phyloP scores from a whole-genome alignment of 1,140 invertebrate genomes.

The Protaetia brevitarsis region DNA sequence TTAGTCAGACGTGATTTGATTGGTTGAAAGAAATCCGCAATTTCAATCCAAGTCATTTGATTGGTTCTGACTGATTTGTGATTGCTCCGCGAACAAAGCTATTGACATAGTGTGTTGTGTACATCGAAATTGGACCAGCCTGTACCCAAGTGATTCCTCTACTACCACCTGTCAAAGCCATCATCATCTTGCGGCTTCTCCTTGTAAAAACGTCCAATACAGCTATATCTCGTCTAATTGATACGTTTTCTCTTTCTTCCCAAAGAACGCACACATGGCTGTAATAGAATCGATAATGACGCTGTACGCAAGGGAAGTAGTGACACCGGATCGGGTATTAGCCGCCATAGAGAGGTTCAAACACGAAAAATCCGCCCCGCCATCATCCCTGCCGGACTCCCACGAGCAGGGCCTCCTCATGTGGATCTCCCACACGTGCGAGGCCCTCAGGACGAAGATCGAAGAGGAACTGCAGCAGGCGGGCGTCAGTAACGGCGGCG shows the following conservation, averaged over 20 bases:
- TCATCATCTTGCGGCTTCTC: too few relatives aligned
- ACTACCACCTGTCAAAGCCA: too few relatives aligned
- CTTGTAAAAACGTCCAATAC: not conserved
- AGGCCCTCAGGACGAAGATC: constrained; percentile 67
- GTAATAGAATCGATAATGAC: constrained; percentile 97
- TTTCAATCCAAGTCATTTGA: too few relatives aligned
- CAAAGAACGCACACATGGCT: constrained; percentile 89
- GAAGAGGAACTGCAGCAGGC: constrained; percentile 50
- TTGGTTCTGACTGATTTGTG: too few relatives aligned
- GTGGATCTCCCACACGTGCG: constrained; percentile 87
- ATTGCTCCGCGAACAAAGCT: too few relatives aligned
- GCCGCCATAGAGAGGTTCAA: constrained; percentile 77
- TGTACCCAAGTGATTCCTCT: too few relatives aligned
- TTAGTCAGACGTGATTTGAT: too few relatives aligned
- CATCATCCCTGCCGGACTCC: constrained; percentile 64
- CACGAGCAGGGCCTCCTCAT: constrained; percentile 85
- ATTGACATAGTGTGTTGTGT: too few relatives aligned
- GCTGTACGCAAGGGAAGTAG: constrained; percentile 90
- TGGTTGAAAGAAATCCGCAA: too few relatives aligned
- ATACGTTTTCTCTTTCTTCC: constrained; percentile 33
- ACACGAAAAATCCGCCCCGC: constrained; percentile 49
- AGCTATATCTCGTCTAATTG: not conserved
- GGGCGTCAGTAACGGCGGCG: constrained; percentile 37
- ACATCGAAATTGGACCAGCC: too few relatives aligned
- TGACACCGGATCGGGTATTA: constrained; percentile 82